Evolutionary conservation across 2,888 invertebrate species (phyloP).

Genomic region (Noctua pronuba): DNA sequence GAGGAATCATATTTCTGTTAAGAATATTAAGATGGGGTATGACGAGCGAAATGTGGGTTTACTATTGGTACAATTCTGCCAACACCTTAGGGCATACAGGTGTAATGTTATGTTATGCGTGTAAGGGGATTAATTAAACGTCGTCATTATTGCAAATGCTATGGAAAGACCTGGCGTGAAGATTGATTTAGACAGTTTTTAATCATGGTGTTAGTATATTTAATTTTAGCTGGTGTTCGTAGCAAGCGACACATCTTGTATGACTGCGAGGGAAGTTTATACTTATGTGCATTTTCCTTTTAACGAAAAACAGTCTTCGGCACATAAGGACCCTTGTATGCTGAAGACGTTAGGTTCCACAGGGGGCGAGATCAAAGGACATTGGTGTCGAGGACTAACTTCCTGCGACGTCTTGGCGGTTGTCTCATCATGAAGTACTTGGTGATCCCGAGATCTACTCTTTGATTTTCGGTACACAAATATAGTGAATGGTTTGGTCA

Average conservation of each 20-base stretch:
- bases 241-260: neutral
- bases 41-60: no score
- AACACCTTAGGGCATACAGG: neutral
- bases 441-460: neutral
- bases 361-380: slow-evolving; percentile 1
- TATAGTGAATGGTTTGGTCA: neutral
- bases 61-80: neutral
- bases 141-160: neutral
- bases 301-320: neutral
- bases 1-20: neutral
- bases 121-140: neutral
- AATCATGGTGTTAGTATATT: neutral
- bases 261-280: neutral
- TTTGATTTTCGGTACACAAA: neutral
- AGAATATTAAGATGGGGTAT: neutral
- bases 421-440: neutral
- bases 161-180: neutral
- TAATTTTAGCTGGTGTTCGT: neutral
- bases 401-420: slow-evolving; percentile 1
- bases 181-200: neutral
- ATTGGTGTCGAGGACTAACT: slow-evolving; percentile 10
- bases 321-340: neutral
- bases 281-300: neutral
- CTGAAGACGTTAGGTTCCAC: neutral
- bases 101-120: neutral